Base-by-base conservation (phyloP, 2,797 vertebrate genomes). In the Melanotaenia pygmaea region DNA sequence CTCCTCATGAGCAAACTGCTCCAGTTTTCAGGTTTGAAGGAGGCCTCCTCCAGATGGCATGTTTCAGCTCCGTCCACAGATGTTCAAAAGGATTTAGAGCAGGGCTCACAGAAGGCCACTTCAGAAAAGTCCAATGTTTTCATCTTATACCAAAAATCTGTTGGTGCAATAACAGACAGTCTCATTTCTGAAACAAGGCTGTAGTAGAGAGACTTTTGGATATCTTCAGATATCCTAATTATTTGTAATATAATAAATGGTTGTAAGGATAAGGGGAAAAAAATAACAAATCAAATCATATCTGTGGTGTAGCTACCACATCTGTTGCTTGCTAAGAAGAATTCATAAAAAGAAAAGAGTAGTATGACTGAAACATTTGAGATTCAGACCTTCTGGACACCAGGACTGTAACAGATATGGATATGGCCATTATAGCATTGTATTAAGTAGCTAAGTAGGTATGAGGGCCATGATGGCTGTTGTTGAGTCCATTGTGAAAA, bases 401-500 rank as follows among this genome's bases (percentile, higher is more conserved):
- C 40, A 64, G 53, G 18, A 11, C 47, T 71, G 22, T 26, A 62
- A 51, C 20, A 64, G 70, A 54, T 37, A 62, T 47, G 37, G 38
- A 72, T 64, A 32, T 5, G 5, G 35, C 30, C 40, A 71, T 72
- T 54, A 54, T 50, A 8, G 18, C 18, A 28, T 18, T 45, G 43
- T 59, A n/a, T 70, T 70, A 59, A 64, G 64, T 75, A 35, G 34
- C 35, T 58, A 45, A 67, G 63, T 54, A 64, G 45, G 32, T 60
- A 32, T 28, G 16, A 75, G 67, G 60, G 74, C 62, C 59, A 80
- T 1, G 6, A 58, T 5, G 26, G 53, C 35, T 24, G 63, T 72
- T 80, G 67, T 67, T 81, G 11, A 30, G 32, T 47, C 54, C 24
- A 56, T 8, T 77, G 50, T 62, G n/a, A 64, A 53, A 71, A 57